Percentiles rank a stretch among this genome's conserved stretches.
These are phyloP conservation scores for Leptogaster cylindrica DNA, from an alignment of 2,888 invertebrate species.

Conservation along the genomic window DNA sequence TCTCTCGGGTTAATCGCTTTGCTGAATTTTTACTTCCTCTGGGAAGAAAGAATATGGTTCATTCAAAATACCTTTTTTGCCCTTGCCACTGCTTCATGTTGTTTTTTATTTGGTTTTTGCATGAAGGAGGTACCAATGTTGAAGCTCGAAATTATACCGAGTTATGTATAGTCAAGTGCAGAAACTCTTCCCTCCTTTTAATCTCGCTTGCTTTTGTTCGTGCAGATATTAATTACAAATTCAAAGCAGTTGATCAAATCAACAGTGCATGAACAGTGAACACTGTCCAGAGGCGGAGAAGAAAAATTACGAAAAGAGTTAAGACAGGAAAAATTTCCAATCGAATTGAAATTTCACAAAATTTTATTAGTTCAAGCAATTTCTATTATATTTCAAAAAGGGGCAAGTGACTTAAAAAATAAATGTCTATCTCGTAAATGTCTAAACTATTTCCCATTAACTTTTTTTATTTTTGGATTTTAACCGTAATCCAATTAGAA, in stretches of 20 bases:
- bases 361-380: too few relatives aligned
- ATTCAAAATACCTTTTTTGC: conserved; percentile 17
- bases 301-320: neutral
- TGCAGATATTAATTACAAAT: conserved; percentile 45
- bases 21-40: conserved; percentile 21
- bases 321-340: too few relatives aligned
- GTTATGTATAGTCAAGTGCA: conserved; percentile 2
- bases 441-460: too few relatives aligned
- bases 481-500: too few relatives aligned
- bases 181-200: conserved; percentile 1
- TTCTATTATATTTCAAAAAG: too few relatives aligned
- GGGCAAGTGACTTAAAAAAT: too few relatives aligned
- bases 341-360: too few relatives aligned
- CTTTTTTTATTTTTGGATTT: too few relatives aligned
- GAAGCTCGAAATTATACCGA: conserved; percentile 1
- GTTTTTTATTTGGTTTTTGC: neutral
- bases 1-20: conserved; percentile 14
- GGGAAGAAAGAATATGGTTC: conserved; percentile 18
- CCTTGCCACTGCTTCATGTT: neutral
- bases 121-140: neutral
- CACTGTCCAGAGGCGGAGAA: conserved; percentile 16
- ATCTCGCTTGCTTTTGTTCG: neutral
- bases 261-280: conserved; percentile 35
- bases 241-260: conserved; percentile 41
- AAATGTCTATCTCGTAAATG: too few relatives aligned